Base-by-base conservation (phyloP, 2,797 vertebrate species). In the Discoglossus pictus region DNA sequence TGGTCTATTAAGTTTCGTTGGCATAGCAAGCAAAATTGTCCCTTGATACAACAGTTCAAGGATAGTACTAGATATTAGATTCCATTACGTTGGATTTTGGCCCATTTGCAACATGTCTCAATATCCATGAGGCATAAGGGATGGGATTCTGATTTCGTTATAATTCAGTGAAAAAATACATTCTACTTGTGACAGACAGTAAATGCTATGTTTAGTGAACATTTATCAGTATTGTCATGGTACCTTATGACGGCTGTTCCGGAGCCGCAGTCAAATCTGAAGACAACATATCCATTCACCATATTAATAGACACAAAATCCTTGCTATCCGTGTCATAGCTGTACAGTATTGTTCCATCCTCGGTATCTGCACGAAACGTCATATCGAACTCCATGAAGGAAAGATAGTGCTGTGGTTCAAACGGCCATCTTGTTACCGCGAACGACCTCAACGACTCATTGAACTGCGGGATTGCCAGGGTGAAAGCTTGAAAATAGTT, bases 231-330 rank as follows among this genome's bases (percentile, higher is more conserved):
- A n/a, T n/a, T n/a, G n/a, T n/a, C n/a, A n/a, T n/a, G n/a, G n/a
- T 77, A 98, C 96, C 96, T 94, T 82, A 99, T 94, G 2, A 91
- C 63, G 5, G 93, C 88, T 0, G 89, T 92, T 54, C 96, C 97
- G 1, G 97, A 98, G 50, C 97, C 96, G 1, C 97, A 99, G 87
- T 99, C 96, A 7, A 99, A 99, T 75, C 93, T 89, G 82, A 98
- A 94, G 75, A 97, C 94, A 75, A 98, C 86, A 0, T 91, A 91
- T 81, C 93, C 78, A 36, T 82, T 85, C 31, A 84, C 89, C 82
- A 98, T 74, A 62, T 74, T 91, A 78, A 99, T 84, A 20, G 94
- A 92, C 72, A 98, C 80, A 74, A 97, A 98, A 76, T 99, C 97
- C 31, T 86, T 92, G 68, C 94, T 98, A 81, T 72, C 78, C 0